A percentile compares a stretch with the other conserved stretches of the same genome.
Conservation (phyloP, 2,888 invertebrate species). For the Bombylius discolor region DNA sequence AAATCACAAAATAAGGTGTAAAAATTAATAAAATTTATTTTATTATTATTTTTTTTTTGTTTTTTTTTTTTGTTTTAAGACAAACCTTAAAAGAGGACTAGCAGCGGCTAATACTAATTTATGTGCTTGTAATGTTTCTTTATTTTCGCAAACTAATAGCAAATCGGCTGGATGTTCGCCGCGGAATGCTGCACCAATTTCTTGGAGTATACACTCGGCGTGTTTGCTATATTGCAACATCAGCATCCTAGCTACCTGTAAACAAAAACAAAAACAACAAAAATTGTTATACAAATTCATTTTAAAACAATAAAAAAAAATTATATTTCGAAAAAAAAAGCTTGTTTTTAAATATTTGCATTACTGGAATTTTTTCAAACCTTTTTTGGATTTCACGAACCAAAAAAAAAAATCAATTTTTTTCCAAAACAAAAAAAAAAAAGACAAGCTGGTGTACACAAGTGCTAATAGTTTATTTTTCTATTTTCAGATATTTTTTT, state of each 20-base stretch:
- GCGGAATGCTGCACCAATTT: slow-evolving; percentile 77
- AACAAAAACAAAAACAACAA: slow-evolving; percentile 12
- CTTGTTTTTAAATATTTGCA: too few species aligned
- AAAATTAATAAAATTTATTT: not conserved
- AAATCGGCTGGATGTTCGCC: slow-evolving; percentile 79
- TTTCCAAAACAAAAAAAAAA: too few species aligned
- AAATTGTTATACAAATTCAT: not conserved
- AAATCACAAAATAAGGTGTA: too few species aligned
- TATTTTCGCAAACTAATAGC: slow-evolving; percentile 74
- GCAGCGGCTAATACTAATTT: slow-evolving; percentile 77
- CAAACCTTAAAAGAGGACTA: slow-evolving; percentile 65
- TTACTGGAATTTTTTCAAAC: too few species aligned
- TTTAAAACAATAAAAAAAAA: not conserved
- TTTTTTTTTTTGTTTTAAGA: slow-evolving; percentile 17
- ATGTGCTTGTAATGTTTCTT: slow-evolving; percentile 67
- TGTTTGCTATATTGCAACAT: slow-evolving; percentile 88
- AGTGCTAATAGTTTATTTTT: too few species aligned
- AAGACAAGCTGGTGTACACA: too few species aligned
- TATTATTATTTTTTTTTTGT: not conserved
- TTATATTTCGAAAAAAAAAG: not conserved
- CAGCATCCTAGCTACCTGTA: slow-evolving; percentile 46
- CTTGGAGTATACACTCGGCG: slow-evolving; percentile 82
- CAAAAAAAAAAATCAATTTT: too few species aligned
- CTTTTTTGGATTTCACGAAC: too few species aligned
- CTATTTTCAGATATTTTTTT: too few species aligned